phyloP scores from a whole-genome alignment of 2,797 vertebrate genomes.

The Anguilla obscura region DNA sequence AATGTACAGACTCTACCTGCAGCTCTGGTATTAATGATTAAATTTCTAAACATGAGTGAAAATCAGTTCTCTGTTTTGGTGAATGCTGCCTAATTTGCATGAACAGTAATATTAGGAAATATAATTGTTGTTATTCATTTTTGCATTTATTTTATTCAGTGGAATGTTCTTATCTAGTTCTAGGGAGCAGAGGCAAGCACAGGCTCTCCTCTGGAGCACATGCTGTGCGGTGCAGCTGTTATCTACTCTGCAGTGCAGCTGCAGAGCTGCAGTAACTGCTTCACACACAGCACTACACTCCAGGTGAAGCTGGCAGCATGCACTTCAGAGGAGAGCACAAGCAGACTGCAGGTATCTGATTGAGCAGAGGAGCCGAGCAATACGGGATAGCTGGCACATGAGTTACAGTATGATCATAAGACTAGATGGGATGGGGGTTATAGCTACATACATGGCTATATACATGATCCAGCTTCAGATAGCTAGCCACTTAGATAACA shows the following conservation, averaged over 20 bases:
- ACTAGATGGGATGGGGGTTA: not conserved
- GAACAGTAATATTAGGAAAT: not conserved
- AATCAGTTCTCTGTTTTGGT: not conserved
- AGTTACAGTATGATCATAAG: too few species aligned
- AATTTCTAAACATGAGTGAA: not conserved
- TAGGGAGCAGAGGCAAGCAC: not conserved
- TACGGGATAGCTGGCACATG: too few species aligned
- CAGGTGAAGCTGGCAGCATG: not conserved
- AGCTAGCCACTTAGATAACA: not conserved
- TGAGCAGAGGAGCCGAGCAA: too few species aligned
- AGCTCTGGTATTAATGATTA: not conserved
- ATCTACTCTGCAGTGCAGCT: not conserved
- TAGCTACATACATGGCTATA: not conserved
- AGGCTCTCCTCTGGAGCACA: not conserved
- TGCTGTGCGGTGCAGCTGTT: not conserved
- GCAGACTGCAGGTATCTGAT: too few species aligned
- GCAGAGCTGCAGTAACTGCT: not conserved
- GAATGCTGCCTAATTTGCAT: not conserved
- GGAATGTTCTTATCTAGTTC: not conserved
- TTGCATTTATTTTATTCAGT: not conserved
- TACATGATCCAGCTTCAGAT: not conserved
- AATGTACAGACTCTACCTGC: not conserved
- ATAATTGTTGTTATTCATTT: not conserved
- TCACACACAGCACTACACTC: not conserved
- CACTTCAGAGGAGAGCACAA: too few species aligned